These are phyloP conservation scores for Hemibagrus guttatus DNA, from an alignment of 2,797 vertebrate species.

Conservation along the genomic window DNA sequence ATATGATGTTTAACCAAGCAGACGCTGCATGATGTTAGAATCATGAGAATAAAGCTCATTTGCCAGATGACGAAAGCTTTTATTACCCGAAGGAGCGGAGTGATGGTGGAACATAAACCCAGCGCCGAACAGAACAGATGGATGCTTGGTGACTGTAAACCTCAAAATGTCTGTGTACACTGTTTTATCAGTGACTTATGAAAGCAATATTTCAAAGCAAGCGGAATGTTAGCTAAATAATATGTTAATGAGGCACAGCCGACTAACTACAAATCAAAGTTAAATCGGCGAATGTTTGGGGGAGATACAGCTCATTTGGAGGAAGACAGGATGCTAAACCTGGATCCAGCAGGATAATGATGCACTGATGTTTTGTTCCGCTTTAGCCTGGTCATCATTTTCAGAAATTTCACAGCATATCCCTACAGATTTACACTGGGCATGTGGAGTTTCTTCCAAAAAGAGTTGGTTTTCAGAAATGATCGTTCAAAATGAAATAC, in stretches of 20 bases:
- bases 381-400: conserved; percentile 5
- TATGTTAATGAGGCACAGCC: conserved; percentile 77
- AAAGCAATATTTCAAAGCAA: conserved; percentile 83
- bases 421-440: conserved; percentile 1
- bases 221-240: conserved; percentile 73
- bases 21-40: neutral
- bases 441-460: neutral
- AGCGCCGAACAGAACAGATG: conserved; percentile 78
- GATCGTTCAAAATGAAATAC: neutral
- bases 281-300: conserved; percentile 72
- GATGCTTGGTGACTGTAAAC: conserved; percentile 82
- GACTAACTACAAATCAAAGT: conserved; percentile 71
- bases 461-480: neutral
- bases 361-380: neutral
- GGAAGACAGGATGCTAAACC: neutral
- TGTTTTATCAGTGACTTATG: conserved; percentile 80
- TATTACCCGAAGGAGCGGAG: conserved; percentile 80
- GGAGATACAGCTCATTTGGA: neutral
- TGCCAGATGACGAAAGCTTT: conserved; percentile 64
- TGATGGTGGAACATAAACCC: conserved; percentile 76
- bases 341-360: conserved; percentile 9
- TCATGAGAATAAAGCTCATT: conserved; percentile 11
- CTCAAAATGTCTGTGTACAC: conserved; percentile 76
- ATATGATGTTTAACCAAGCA: neutral
- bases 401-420: neutral